A percentile compares a stretch with the other conserved stretches of the same genome.
phyloP scores from a whole-genome alignment of 2,797 vertebrate genomes.

The Sibirionetta formosa region DNA sequence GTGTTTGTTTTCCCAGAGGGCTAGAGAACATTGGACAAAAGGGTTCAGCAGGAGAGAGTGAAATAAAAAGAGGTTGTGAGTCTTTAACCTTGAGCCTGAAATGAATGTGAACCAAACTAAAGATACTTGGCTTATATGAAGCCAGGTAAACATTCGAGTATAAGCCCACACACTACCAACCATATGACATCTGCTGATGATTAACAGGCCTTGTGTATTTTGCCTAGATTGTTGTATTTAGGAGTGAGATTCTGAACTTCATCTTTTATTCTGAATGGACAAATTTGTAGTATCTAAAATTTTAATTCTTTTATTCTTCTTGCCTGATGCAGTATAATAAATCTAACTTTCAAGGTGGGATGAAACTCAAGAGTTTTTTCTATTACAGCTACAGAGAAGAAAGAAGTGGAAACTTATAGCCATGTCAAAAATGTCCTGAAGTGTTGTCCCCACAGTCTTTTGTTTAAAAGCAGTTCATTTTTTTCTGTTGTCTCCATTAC shows the following conservation, averaged over 20 bases:
- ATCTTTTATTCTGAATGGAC: constrained; percentile 57
- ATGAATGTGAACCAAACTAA: constrained; percentile 92
- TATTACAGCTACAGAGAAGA: constrained; percentile 87
- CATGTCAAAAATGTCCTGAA: constrained; percentile 85
- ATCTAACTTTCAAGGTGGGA: constrained; percentile 77
- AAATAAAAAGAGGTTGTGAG: constrained; percentile 99
- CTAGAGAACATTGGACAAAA: constrained; percentile 99
- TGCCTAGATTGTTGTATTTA: constrained; percentile 47
- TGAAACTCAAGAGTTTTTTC: constrained; percentile 81
- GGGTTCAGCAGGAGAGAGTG: constrained; percentile 98
- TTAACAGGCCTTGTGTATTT: constrained; percentile 49
- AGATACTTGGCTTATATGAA: constrained; percentile 89
- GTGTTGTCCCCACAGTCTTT: constrained; percentile 83
- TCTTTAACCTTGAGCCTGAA: constrained; percentile 93
- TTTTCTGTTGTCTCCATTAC: constrained; percentile 87
- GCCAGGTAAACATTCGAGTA: constrained; percentile 99
- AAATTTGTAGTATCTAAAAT: constrained; percentile 42
- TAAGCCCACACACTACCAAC: constrained; percentile 82
- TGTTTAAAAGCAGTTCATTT: constrained; percentile 83
- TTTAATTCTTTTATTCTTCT: constrained; percentile 60
- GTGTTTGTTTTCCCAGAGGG: constrained; percentile 99
- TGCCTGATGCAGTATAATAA: constrained; percentile 67
- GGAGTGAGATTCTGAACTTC: constrained; percentile 48
- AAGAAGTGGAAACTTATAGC: constrained; percentile 85
- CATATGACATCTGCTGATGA: constrained; percentile 22